A percentile compares a stretch with the other conserved stretches of the same genome.
Evolutionary conservation across 1,140 invertebrate species (phyloP).

Genomic region (Apis mellifera): DNA sequence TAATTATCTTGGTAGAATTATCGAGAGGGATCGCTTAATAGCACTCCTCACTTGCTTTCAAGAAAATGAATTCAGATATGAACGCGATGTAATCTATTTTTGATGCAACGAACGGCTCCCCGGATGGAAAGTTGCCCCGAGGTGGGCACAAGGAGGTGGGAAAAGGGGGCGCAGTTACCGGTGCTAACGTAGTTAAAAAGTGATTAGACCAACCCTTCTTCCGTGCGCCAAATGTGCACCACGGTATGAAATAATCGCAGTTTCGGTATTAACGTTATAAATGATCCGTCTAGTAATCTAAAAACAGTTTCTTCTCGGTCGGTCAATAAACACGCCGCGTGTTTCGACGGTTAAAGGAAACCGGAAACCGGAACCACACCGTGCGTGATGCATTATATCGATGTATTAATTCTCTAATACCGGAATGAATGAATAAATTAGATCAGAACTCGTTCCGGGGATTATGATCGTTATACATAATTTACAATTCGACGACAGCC

Average conservation of each 20-base stretch:
- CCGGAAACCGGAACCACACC: too few species aligned
- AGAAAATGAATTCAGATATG: constrained; percentile 57
- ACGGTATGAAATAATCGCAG: constrained; percentile 46
- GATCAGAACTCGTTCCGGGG: not conserved
- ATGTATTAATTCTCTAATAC: not conserved
- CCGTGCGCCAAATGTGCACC: constrained; percentile 43
- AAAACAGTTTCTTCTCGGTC: constrained; percentile 17
- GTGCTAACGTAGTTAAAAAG: constrained; percentile 68
- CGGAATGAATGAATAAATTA: constrained; percentile 28
- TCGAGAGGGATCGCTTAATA: constrained; percentile 2
- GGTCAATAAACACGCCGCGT: constrained; percentile 1
- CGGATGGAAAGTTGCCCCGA: constrained; percentile 31
- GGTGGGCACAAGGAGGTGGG: not conserved
- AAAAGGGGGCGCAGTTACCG: constrained; percentile 37
- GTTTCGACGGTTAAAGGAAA: not conserved
- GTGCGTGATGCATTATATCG: too few species aligned
- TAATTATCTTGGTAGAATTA: not conserved
- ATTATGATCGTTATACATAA: constrained; percentile 4
- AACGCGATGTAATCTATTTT: constrained; percentile 64
- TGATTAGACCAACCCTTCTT: constrained; percentile 64
- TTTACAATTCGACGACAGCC: constrained; percentile 1
- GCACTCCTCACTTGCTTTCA: not conserved
- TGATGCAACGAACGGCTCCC: constrained; percentile 57
- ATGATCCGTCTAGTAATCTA: constrained; percentile 41
- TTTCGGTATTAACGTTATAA: constrained; percentile 46